Evolutionary conservation across 2,113 vertebrate species (phyloP).

Genomic region (Colistium nudipinnis): DNA sequence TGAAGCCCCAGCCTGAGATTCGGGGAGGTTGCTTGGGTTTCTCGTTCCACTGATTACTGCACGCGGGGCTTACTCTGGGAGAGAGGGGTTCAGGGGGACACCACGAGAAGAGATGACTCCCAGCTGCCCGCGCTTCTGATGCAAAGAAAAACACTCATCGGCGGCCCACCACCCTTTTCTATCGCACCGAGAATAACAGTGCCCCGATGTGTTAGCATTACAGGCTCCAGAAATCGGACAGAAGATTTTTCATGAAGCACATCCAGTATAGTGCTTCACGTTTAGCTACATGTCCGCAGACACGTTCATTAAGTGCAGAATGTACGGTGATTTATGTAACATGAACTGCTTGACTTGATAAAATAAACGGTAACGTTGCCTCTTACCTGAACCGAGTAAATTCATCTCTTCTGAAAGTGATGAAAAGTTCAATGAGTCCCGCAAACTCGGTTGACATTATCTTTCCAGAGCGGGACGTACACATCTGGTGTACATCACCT

Average conservation of each 20-base stretch:
- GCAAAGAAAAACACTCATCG: constrained; percentile 60
- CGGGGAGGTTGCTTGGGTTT: constrained; percentile 64
- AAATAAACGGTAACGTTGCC: constrained; percentile 23
- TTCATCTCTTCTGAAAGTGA: constrained; percentile 10
- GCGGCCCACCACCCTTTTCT: constrained; percentile 22
- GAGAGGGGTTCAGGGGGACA: constrained; percentile 27
- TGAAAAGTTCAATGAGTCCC: constrained; percentile 4
- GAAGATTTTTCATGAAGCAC: constrained; percentile 61
- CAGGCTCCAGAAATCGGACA: constrained; percentile 65
- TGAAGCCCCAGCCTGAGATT: constrained; percentile 68
- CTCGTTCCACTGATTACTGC: constrained; percentile 68
- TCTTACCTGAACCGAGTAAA: constrained; percentile 16
- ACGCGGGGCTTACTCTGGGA: constrained; percentile 24
- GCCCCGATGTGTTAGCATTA: constrained; percentile 67
- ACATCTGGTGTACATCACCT: constrained; percentile 19
- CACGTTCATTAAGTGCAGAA: neutral
- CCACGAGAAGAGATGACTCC: constrained; percentile 63
- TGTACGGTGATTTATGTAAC: constrained; percentile 16
- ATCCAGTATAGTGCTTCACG: constrained; percentile 45
- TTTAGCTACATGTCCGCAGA: constrained; percentile 14
- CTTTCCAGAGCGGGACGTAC: constrained; percentile 6
- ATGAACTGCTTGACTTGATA: constrained; percentile 14
- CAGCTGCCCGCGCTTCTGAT: constrained; percentile 69
- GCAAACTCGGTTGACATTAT: constrained; percentile 7
- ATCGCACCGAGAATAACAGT: constrained; percentile 44